Percentiles rank a stretch among this genome's conserved stretches.
Evolutionary conservation across 1,140 invertebrate species (phyloP).

Genomic region (Lordiphosa clarofinis): DNA sequence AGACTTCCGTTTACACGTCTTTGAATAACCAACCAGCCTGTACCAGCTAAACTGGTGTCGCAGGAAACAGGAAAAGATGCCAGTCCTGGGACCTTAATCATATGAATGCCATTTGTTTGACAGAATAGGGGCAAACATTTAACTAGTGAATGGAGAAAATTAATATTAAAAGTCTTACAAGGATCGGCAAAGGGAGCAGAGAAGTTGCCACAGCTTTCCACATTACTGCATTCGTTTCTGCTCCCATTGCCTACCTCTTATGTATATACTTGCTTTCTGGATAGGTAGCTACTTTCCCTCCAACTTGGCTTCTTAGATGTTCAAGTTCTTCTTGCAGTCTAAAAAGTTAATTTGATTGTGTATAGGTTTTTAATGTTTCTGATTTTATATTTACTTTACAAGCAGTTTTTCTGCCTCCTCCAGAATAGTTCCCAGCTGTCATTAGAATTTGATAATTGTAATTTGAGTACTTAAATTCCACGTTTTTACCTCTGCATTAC

Average conservation of each 20-base stretch:
- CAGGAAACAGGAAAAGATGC: conserved; percentile 42
- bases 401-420: conserved; percentile 17
- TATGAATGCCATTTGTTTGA: conserved; percentile 14
- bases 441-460: too few species aligned
- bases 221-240: too few species aligned
- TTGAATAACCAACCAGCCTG: conserved; percentile 84
- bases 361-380: too few species aligned
- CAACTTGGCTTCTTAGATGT: neutral
- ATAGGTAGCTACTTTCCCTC: neutral
- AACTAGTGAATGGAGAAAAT: conserved; percentile 16
- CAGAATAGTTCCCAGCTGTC: too few species aligned
- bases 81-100: conserved; percentile 31
- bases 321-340: conserved; percentile 18
- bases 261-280: neutral
- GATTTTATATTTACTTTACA: conserved; percentile 8
- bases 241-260: too few species aligned
- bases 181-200: too few species aligned
- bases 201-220: too few species aligned
- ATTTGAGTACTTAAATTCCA: too few species aligned
- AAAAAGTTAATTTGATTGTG: neutral
- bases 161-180: neutral
- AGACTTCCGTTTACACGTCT: conserved; percentile 83
- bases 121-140: conserved; percentile 22
- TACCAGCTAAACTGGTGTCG: conserved; percentile 39
- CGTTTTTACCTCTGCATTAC: too few species aligned